A percentile compares a stretch with the other conserved stretches of the same genome.
phyloP scores from a whole-genome alignment of 2,113 vertebrate species.

The Sinocyclocheilus grahami region DNA sequence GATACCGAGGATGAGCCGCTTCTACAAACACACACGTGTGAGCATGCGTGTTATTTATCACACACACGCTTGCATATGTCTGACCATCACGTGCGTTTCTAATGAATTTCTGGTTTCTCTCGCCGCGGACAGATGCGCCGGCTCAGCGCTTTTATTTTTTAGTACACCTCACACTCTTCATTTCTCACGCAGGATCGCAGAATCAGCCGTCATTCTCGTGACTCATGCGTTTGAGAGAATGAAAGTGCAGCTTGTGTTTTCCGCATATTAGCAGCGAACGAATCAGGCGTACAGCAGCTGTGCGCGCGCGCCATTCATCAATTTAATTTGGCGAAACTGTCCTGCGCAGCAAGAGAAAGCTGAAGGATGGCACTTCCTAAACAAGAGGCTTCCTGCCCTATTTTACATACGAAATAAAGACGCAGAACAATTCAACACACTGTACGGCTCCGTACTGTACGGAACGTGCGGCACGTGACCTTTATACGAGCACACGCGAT shows the following conservation, averaged over 20 bases:
- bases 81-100: background rate
- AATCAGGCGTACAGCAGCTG: conserved; percentile 39
- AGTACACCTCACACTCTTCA: background rate
- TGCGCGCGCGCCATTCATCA: conserved; percentile 40
- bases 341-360: conserved; percentile 38
- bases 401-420: conserved; percentile 3
- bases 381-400: background rate
- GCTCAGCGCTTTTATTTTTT: conserved; percentile 14
- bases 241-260: background rate
- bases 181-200: background rate
- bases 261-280: background rate
- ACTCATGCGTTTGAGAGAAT: conserved; percentile 13
- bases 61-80: background rate
- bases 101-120: background rate
- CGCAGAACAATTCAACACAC: background rate
- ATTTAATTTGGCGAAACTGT: conserved; percentile 50
- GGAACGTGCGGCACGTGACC: background rate
- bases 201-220: conserved; percentile 2
- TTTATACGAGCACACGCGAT: background rate
- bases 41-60: background rate
- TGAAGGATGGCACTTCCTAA: conserved; percentile 32
- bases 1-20: conserved; percentile 38
- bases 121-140: background rate
- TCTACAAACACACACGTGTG: background rate
- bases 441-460: background rate